Base-by-base conservation (phyloP, 2,888 invertebrate genomes). In the Harpalus rubripes region DNA sequence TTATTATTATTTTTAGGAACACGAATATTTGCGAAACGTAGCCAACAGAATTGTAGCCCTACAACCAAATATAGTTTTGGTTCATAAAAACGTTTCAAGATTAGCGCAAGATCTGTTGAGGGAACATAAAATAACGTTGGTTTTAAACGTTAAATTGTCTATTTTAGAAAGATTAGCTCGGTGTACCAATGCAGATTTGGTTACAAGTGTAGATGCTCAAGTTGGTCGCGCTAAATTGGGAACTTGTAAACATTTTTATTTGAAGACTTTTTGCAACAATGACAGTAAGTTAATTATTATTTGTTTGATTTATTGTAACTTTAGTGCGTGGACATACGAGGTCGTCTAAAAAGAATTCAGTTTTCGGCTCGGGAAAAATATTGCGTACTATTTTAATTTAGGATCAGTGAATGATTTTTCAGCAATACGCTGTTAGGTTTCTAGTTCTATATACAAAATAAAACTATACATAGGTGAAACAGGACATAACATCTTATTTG, bases 121-220 rank as follows among this genome's bases (percentile, higher is more conserved):
- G 86, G 93, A 94, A 88, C 93, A 94, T 84, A 95, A 95, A 44
- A 95, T 98, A n/a, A 97, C 98, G 0, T 92, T 99, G 10, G 96
- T 98, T 0, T 92, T 96, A 72, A 97, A 97, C 90, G 97, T 98
- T 0, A 96, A 98, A 88, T 92, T 94, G 59, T 94, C 94, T 58
- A 95, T 98, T 2, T 94, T 99, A 90, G 95, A 96, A 88, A 92
- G 97, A 85, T 90, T 97, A 87, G 93, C 97, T 0, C 92, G 97
- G 52, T 96, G 96, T 86, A 94, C 97, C 0, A 94, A 96, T 87
- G 98, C 98, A 0, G 97, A 97, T 88, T 94, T 98, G 63, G 95
- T 98, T 5, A 94, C 95, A 10, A 96, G 97, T 2, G 95, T 98
- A 8, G 98, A 99, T 90, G 96, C 98, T 0, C 94, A 97, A 86